Evolutionary conservation across 2,797 vertebrate genomes (phyloP).

Genomic region (Hybognathus amarus): DNA sequence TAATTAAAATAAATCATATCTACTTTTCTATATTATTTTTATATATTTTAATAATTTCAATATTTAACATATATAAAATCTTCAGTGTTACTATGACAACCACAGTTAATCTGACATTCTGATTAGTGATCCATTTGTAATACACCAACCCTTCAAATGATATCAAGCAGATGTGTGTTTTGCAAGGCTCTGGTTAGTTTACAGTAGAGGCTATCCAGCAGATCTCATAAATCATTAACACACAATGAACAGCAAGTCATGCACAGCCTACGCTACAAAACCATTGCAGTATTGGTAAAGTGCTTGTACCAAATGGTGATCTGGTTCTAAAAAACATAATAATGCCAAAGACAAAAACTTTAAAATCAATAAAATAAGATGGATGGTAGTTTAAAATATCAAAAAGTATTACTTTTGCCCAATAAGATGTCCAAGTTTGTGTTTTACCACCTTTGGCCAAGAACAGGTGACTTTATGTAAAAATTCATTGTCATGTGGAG

Average conservation of each 20-base stretch:
- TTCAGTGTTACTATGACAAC: neutral
- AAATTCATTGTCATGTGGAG: neutral
- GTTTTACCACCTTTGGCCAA: conserved; percentile 8
- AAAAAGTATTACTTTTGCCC: neutral
- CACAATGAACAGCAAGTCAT: neutral
- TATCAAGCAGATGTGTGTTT: neutral
- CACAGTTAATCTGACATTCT: neutral
- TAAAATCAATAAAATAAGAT: neutral
- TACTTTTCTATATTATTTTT: neutral
- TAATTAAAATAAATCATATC: neutral
- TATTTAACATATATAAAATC: neutral
- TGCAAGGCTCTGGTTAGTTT: neutral
- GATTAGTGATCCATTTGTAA: neutral
- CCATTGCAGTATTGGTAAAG: neutral
- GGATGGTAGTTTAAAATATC: neutral
- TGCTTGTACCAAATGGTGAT: neutral
- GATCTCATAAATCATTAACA: conserved; percentile 34
- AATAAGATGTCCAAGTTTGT: neutral
- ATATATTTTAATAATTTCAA: neutral
- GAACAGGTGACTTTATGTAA: neutral
- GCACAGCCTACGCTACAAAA: neutral
- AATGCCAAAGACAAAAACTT: neutral
- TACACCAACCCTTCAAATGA: neutral
- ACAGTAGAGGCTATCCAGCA: conserved; percentile 9
- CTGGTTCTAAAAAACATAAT: neutral